phyloP scores from a whole-genome alignment of 2,113 vertebrate species.

The Grantiella picta region DNA sequence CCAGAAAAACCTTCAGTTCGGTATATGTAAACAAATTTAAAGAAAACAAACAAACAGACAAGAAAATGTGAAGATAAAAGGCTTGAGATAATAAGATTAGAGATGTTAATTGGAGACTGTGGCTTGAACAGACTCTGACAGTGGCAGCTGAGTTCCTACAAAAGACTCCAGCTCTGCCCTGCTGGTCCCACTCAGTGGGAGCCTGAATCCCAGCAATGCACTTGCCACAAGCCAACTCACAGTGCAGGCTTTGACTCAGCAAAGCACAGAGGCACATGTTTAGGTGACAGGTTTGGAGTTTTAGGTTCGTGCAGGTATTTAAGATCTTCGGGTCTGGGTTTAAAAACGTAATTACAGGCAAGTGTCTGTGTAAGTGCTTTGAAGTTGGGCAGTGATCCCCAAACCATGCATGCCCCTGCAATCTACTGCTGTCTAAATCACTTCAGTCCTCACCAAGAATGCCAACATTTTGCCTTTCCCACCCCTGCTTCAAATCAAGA shows the following conservation, averaged over 20 bases:
- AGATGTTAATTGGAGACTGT: neutral
- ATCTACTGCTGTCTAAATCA: neutral
- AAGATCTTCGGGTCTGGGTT: neutral
- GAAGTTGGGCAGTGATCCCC: neutral
- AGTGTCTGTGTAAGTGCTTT: neutral
- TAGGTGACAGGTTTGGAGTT: neutral
- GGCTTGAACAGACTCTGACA: neutral
- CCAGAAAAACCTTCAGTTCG: conserved; percentile 29
- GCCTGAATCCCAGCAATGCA: neutral
- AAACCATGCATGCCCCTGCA: neutral
- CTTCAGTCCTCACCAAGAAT: neutral
- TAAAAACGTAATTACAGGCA: neutral
- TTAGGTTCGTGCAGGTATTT: neutral
- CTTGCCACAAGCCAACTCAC: neutral
- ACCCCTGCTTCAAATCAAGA: neutral
- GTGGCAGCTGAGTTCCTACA: neutral
- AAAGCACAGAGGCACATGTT: neutral
- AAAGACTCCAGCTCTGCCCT: neutral
- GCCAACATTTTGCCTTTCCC: neutral
- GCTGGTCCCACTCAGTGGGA: neutral
- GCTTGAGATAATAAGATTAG: conserved; percentile 45
- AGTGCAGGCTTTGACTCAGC: neutral
- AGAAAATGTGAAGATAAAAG: conserved; percentile 51
- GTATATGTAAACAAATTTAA: conserved; percentile 35
- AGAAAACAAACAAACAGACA: conserved; percentile 51